Conservation (phyloP, 2,797 vertebrate genomes). For the Zalophus californianus region DNA sequence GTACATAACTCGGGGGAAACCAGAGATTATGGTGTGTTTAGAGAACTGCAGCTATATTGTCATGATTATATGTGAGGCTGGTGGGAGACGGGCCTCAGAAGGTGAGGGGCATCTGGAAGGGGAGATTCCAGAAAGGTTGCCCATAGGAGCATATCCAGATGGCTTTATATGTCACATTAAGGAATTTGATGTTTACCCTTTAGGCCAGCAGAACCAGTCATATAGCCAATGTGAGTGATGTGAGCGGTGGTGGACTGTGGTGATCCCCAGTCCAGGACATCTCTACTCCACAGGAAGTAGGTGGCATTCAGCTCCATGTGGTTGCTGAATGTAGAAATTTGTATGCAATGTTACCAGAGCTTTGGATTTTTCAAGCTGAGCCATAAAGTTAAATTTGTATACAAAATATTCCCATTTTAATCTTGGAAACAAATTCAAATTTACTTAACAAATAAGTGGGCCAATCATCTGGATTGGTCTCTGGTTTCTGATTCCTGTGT, state of each 20-base stretch:
- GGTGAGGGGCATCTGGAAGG: background rate
- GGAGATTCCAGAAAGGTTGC: background rate
- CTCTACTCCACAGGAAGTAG: background rate
- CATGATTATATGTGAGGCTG: background rate
- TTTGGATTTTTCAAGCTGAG: slow-evolving; percentile 14
- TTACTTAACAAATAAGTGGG: background rate
- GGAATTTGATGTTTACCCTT: background rate
- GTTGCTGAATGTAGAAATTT: background rate
- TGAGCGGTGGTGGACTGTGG: too few species aligned
- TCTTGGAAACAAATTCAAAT: background rate
- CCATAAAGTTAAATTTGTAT: background rate
- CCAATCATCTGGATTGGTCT: background rate
- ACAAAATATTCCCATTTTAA: background rate
- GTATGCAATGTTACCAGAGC: background rate
- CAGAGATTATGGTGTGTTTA: background rate
- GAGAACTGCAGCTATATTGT: background rate
- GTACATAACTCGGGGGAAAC: background rate
- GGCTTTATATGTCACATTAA: background rate
- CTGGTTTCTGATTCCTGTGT: background rate
- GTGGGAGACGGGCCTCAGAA: background rate
- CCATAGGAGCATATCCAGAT: background rate
- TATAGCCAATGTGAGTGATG: rapidly evolving
- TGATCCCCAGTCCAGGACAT: too few species aligned
- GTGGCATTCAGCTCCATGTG: background rate
- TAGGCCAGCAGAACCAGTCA: background rate